phyloP scores from a whole-genome alignment of 2,888 invertebrate species.

The Cheilosia vulpina region DNA sequence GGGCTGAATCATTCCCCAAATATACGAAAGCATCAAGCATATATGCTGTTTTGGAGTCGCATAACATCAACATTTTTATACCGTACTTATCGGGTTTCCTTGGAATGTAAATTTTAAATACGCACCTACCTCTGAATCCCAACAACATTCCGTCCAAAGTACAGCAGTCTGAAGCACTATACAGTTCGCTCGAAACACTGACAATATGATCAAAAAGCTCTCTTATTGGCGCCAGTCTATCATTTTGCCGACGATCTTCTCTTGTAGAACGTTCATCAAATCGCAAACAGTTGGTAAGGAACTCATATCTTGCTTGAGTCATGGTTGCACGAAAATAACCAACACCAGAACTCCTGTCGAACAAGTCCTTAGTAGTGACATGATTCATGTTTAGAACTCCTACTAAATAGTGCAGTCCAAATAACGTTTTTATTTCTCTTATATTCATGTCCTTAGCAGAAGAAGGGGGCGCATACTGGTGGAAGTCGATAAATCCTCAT shows the following conservation, averaged over 20 bases:
- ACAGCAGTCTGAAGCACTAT: no score
- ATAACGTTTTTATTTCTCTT: no score
- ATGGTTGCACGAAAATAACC: conserved; percentile 6
- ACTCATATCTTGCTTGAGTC: conserved; percentile 13
- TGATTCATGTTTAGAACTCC: no score
- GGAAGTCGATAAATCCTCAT: no score
- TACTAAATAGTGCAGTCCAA: no score
- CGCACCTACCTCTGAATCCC: no score
- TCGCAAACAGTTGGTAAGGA: conserved; percentile 4
- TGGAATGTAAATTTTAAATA: not conserved
- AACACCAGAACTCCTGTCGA: not conserved
- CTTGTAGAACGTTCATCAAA: conserved; percentile 7
- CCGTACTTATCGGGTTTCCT: conserved; percentile 10
- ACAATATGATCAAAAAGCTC: no score
- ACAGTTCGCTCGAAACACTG: no score
- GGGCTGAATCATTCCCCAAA: conserved; percentile 9
- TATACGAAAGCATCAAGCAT: conserved; percentile 4
- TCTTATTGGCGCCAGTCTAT: not conserved
- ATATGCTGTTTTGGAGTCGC: not conserved
- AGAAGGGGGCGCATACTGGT: no score
- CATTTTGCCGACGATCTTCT: conserved; percentile 1
- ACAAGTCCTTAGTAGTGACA: not conserved
- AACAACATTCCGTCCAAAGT: no score
- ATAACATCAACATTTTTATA: conserved; percentile 4
- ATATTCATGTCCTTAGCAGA: no score